Percentiles rank a stretch among this genome's conserved stretches.
These are phyloP conservation scores for Saxidomus purpurata DNA, from an alignment of 1,140 invertebrate species.

Conservation along the genomic window DNA sequence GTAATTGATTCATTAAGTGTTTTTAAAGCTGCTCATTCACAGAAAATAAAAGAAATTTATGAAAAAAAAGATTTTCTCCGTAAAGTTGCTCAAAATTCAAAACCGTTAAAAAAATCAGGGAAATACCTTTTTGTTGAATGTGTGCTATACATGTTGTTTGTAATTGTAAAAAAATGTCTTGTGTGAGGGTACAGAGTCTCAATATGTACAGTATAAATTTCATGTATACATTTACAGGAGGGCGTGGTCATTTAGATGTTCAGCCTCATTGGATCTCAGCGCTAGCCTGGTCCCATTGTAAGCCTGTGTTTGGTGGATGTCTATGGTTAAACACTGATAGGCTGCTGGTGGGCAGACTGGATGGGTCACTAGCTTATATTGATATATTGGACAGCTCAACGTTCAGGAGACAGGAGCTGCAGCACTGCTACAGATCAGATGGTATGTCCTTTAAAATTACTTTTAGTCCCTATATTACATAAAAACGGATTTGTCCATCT, in stretches of 20 bases:
- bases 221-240: constrained; percentile 81
- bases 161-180: too few species aligned
- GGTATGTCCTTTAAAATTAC: too few species aligned
- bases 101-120: neutral
- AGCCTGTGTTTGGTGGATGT: constrained; percentile 82
- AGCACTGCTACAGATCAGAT: constrained; percentile 86
- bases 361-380: constrained; percentile 87
- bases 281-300: constrained; percentile 87
- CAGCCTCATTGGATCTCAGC: constrained; percentile 86
- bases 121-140: too few species aligned
- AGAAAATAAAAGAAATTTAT: too few species aligned
- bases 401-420: constrained; percentile 85
- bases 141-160: too few species aligned
- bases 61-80: too few species aligned
- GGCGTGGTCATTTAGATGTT: constrained; percentile 84
- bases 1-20: constrained; percentile 79
- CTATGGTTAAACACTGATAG: constrained; percentile 85
- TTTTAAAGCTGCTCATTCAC: too few species aligned
- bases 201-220: too few species aligned
- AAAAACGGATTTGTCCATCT: too few species aligned
- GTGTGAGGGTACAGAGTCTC: too few species aligned
- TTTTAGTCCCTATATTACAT: too few species aligned
- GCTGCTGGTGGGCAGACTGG: constrained; percentile 88
- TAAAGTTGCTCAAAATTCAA: too few species aligned
- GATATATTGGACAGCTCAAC: constrained; percentile 82